phyloP scores from a whole-genome alignment of 2,113 vertebrate species.

The Osmerus mordax region DNA sequence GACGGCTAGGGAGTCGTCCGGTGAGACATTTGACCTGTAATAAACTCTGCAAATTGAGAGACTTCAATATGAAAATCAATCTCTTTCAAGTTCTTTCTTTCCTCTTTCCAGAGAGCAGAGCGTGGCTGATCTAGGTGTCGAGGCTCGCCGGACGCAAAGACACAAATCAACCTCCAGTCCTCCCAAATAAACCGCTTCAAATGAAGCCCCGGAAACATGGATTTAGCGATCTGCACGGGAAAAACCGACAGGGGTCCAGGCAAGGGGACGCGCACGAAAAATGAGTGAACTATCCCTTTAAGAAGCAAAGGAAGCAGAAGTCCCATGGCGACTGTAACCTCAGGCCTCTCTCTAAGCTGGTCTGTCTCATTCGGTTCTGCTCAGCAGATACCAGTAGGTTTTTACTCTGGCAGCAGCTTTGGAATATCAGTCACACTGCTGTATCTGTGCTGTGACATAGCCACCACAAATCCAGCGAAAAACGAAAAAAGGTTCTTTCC shows the following conservation, averaged over 20 bases:
- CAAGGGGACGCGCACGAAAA: too few relatives aligned
- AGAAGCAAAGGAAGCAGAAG: neutral
- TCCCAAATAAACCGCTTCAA: too few relatives aligned
- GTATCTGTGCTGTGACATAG: neutral
- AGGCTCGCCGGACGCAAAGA: too few relatives aligned
- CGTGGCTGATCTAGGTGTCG: too few relatives aligned
- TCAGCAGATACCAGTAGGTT: conserved; percentile 28
- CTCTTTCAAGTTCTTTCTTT: conserved; percentile 25
- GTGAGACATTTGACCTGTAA: conserved; percentile 42
- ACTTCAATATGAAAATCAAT: conserved; percentile 38
- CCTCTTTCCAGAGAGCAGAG: neutral
- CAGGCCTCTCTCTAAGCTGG: conserved; percentile 14
- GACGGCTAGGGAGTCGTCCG: conserved; percentile 24
- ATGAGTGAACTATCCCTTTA: too few relatives aligned
- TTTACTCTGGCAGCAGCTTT: conserved; percentile 25
- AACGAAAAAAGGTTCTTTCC: too few relatives aligned
- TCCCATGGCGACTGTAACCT: too few relatives aligned
- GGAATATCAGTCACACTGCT: conserved; percentile 29
- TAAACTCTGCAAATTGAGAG: conserved; percentile 39
- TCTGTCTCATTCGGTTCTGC: conserved; percentile 27
- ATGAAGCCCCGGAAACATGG: too few relatives aligned
- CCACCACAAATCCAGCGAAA: conserved; percentile 8
- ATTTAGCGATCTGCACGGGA: too few relatives aligned
- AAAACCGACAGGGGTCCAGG: too few relatives aligned
- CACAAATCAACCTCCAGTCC: too few relatives aligned